These are phyloP conservation scores for Mechanitis messenoides DNA, from an alignment of 2,888 invertebrate genomes.

Conservation along the genomic window DNA sequence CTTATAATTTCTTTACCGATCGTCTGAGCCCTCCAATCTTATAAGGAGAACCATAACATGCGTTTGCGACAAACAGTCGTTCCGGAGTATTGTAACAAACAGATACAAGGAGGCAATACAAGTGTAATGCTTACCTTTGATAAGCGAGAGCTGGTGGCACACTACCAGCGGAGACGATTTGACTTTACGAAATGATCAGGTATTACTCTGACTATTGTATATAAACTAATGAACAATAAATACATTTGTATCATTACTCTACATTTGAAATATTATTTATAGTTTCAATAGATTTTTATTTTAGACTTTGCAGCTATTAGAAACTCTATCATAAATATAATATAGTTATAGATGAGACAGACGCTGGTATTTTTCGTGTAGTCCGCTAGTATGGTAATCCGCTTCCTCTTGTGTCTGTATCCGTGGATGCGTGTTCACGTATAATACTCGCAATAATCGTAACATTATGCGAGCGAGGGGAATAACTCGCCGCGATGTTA, in stretches of 20 bases:
- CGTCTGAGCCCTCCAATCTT: conserved; percentile 16
- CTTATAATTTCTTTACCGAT: conserved; percentile 19
- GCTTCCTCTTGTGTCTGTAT: conserved; percentile 12
- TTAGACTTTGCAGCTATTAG: too few species aligned
- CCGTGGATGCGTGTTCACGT: conserved; percentile 34
- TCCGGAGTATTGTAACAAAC: conserved; percentile 21
- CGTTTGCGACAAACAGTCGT: conserved; percentile 25
- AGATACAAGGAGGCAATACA: conserved; percentile 28
- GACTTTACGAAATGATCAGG: too few species aligned
- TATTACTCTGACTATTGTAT: too few species aligned
- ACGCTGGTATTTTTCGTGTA: not conserved
- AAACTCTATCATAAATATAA: too few species aligned
- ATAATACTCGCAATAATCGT: conserved; percentile 41
- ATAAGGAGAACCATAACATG: conserved; percentile 16
- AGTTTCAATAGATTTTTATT: too few species aligned
- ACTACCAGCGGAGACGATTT: too few species aligned
- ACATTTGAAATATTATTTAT: too few species aligned
- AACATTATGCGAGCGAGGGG: conserved; percentile 38
- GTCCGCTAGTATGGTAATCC: not conserved
- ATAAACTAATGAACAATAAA: too few species aligned
- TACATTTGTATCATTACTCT: too few species aligned
- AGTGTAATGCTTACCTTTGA: conserved; percentile 29
- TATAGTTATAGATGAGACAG: too few species aligned
- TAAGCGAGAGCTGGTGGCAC: conserved; percentile 13
- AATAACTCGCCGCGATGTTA: conserved; percentile 32